Evolutionary conservation across 2,113 vertebrate genomes (phyloP).

Genomic region (Leptobrachium leishanense): DNA sequence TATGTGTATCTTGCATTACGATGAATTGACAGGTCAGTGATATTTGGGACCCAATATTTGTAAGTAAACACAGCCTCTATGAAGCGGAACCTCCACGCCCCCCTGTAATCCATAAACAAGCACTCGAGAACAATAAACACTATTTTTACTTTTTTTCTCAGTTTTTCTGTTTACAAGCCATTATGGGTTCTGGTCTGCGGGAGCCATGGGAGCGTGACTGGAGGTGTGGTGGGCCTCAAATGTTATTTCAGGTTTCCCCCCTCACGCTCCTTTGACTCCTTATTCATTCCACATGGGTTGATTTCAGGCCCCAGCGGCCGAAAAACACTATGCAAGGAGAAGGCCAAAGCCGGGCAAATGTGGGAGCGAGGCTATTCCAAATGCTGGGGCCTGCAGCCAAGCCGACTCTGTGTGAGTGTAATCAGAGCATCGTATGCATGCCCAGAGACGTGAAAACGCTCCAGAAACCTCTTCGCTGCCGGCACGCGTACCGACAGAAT

Average conservation of each 20-base stretch:
- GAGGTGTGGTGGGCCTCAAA: constrained; percentile 32
- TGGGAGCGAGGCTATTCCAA: constrained; percentile 38
- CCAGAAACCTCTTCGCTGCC: constrained; percentile 15
- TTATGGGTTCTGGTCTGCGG: constrained; percentile 12
- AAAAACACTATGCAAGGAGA: constrained; percentile 16
- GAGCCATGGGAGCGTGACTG: constrained; percentile 44
- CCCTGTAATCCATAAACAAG: not conserved
- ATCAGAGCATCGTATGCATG: constrained; percentile 24
- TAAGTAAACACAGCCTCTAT: too few relatives aligned
- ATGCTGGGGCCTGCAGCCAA: constrained; percentile 32
- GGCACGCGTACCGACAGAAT: not conserved
- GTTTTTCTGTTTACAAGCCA: not conserved
- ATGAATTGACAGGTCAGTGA: too few relatives aligned
- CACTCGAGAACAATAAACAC: not conserved
- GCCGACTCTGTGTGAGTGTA: constrained; percentile 13
- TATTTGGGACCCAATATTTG: too few relatives aligned
- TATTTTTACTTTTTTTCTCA: not conserved
- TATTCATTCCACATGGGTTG: constrained; percentile 44
- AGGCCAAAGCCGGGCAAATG: constrained; percentile 24
- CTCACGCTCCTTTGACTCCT: constrained; percentile 39
- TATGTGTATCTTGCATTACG: too few relatives aligned
- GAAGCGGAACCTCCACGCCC: not conserved
- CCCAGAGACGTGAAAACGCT: constrained; percentile 14
- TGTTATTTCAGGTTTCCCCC: constrained; percentile 22
- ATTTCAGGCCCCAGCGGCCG: constrained; percentile 20